These are phyloP conservation scores for Pseudomyrmex flavicornis DNA, from an alignment of 1,140 invertebrate species.

Conservation along the genomic window DNA sequence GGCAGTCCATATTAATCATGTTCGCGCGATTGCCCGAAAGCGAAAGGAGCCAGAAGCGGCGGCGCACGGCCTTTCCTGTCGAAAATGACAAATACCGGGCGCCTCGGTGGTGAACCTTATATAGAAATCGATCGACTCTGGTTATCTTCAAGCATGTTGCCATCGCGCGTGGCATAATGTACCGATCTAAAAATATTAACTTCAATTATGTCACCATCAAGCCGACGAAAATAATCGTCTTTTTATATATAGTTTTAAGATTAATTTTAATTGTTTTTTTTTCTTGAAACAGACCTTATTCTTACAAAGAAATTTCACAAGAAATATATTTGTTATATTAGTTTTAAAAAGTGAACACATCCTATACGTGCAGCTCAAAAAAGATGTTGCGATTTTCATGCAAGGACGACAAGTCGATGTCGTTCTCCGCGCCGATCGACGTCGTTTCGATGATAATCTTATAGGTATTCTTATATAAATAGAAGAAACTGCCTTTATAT, in stretches of 20 bases:
- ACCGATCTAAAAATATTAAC: slow-evolving; percentile 33
- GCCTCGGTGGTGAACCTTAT: slow-evolving; percentile 64
- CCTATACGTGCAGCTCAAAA: background rate
- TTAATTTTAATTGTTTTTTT: background rate
- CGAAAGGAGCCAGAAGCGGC: slow-evolving; percentile 60
- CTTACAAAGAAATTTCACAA: background rate
- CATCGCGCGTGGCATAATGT: slow-evolving; percentile 5
- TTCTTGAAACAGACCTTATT: background rate
- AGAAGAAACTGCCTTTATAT: slow-evolving; percentile 6
- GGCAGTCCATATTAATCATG: slow-evolving; percentile 57
- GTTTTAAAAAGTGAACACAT: background rate
- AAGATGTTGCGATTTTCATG: slow-evolving; percentile 21
- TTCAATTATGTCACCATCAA: slow-evolving; percentile 21
- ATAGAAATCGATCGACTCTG: slow-evolving; percentile 61
- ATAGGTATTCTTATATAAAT: slow-evolving; percentile 12
- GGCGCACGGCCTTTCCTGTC: slow-evolving; percentile 68
- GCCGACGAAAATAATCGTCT: slow-evolving; percentile 17
- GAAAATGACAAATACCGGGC: slow-evolving; percentile 75
- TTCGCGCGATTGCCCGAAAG: slow-evolving; percentile 58
- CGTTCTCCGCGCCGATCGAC: slow-evolving; percentile 11
- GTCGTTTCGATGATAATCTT: slow-evolving; percentile 32
- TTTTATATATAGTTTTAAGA: background rate
- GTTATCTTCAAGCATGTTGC: slow-evolving; percentile 44
- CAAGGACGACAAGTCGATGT: slow-evolving; percentile 25
- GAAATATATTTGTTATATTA: background rate